Percentiles rank a stretch among this genome's conserved stretches.
Conservation (phyloP, 2,113 vertebrate species). For the Callospermophilus lateralis region DNA sequence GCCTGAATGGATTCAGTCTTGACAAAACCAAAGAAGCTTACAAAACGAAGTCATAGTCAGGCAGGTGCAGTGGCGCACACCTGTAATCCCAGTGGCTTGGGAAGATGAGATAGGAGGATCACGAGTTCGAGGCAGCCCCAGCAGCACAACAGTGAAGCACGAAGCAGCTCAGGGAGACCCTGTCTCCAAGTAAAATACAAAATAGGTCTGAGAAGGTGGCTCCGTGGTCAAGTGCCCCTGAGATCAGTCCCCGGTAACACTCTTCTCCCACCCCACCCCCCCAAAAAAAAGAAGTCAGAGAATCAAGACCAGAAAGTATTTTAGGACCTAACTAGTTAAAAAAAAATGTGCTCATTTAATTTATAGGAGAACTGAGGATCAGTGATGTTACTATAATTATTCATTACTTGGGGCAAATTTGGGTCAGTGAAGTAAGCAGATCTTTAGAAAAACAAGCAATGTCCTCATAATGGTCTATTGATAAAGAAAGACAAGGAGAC, state of each 20-base stretch:
- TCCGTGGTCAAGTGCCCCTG: too few relatives aligned
- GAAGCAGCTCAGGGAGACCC: too few relatives aligned
- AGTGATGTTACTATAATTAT: not conserved
- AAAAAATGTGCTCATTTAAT: not conserved
- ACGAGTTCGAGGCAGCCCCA: too few relatives aligned
- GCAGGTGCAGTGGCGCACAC: too few relatives aligned
- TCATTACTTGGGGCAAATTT: not conserved
- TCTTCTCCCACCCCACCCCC: too few relatives aligned
- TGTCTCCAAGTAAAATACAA: too few relatives aligned
- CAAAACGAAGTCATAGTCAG: not conserved
- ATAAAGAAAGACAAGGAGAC: not conserved
- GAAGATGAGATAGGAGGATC: too few relatives aligned
- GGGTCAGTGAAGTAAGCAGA: not conserved
- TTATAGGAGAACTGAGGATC: not conserved
- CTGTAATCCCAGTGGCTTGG: too few relatives aligned
- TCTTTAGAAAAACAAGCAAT: not conserved
- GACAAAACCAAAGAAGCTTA: not conserved
- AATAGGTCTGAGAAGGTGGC: too few relatives aligned
- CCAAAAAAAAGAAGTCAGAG: not conserved
- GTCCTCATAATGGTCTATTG: not conserved
- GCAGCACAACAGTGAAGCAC: too few relatives aligned
- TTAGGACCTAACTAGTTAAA: not conserved
- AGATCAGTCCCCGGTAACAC: too few relatives aligned
- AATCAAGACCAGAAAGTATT: not conserved
- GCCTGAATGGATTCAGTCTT: not conserved